Evolutionary conservation across 2,888 invertebrate species (phyloP), one percentile per base, ranked within the genome.

Genomic region (Epinotia bilunana): DNA sequence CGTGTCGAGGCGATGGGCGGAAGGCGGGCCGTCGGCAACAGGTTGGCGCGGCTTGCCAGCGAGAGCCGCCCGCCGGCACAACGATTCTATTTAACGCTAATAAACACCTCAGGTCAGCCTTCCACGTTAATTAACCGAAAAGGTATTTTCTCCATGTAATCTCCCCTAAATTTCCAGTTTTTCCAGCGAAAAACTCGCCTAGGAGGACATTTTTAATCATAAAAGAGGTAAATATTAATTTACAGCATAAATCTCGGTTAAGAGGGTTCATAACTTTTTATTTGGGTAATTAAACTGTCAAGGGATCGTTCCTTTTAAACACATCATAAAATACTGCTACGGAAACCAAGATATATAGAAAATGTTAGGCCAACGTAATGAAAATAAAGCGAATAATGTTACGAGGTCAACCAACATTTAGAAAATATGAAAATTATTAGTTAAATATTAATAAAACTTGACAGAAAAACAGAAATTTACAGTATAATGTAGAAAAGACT

Each of bases 1-100:
- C 78, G 82, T 81, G 82, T 79, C 84, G 89, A 91, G 82, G 79
- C 84, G 89, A 92, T 90, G 93, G 93, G 93, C 93, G 93, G 91
- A 92, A 93, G 93, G 93, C 93, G 93, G 89, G 85, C 92, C 92
- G 90, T 76, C 90, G 90, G 92, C 93, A 94, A 93, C 93, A 93
- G 93, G 93, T 93, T 90, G 82, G 65, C 84, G 86, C 83, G 85
- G 83, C 78, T 84, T 85, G 84, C 83, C 81, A 84, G 84, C 81
- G 84, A 80, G 78, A 79, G 80, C 85, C 90, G 86, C 87, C 88
- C 86, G 89, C 86, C 83, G 83, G 85, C 83, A 83, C 84, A 82
- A 80, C 86, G 82, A 88, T 90, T 91, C 87, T 88, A 89, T 91
- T 90, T 91, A 89, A 88, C 84, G 86, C 83, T 91, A 89, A 90